Base-by-base conservation (phyloP, 1,140 invertebrate species). In the Procambarus clarkii region DNA sequence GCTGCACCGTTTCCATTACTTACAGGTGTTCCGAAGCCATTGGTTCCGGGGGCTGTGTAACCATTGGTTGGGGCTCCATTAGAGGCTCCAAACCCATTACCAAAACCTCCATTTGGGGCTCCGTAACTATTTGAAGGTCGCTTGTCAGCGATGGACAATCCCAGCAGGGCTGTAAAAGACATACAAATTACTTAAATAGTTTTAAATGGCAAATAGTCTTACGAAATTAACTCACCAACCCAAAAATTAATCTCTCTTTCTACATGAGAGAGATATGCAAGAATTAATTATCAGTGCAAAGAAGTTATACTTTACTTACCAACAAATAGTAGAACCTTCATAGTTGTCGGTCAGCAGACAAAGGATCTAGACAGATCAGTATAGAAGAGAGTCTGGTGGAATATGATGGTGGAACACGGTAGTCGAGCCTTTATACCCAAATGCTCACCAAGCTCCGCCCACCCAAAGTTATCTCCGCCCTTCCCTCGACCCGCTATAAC, bases 81-180 rank as follows among this genome's bases (percentile, higher is more conserved):
- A 18, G 60, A 15, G 60, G 60, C 15, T 11, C 13, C 7, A 21
- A 64, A 64, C 2, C 60, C 60, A 4, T 64, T 64, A 64, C 60
- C 2, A 4, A 64, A 64, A 64, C 60, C 60, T 64, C 60, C 60
- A 64, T 21, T 85, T 13, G 24, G 44, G 21, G 83, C 34, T 15
- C 60, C 82, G 64, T 84, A 64, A 9, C 82, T 58, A 24, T 11
- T 64, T 15, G 60, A 21, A 24, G 44, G 21, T 3, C 83, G 45
- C n/a, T 48, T 86, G 84, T 86, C 84, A 50, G 84, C 84, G 21
- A 60, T 44, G 7, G 46, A 50, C 44, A 54, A 45, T 7, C 60
- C 84, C 71, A 86, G 45, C 2, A 86, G 84, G 15, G 84, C 69
- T 74, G 74, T 21, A 71, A 71, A 64, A 64, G 21, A 64, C 13